Base-by-base conservation (phyloP, 2,797 vertebrate species). In the Rhinogobio ventralis region DNA sequence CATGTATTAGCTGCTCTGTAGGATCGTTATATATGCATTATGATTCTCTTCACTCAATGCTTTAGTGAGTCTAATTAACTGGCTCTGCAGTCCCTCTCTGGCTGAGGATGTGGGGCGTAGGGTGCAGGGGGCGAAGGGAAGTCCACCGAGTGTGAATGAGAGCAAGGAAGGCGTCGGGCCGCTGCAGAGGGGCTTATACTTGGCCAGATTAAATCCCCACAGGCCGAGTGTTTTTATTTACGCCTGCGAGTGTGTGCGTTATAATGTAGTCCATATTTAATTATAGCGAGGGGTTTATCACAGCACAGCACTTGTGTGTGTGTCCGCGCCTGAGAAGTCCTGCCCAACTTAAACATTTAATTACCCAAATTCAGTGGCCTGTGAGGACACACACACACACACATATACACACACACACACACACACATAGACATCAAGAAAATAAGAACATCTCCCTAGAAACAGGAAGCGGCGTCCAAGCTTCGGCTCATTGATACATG, bases 201-300 rank as follows among this genome's bases (percentile, higher is more conserved):
- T 87, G 89, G 87, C 83, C 87, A 90, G 88, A 88, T 89, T 94
- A 85, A 95, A 95, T 93, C 93, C 94, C 93, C 93, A 93, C 90
- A 92, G 93, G 55, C 51, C 45, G 92, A 92, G 91, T 95, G 94
- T 94, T 94, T 94, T 94, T 95, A 93, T 94, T 83, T 87, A 81
- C 92, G 66, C 67, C 67, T 51, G 67, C n/a, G 51, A 93, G 94
- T 93, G 92, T 93, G 91, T 93, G 93, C 91, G 93, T 91, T 92
- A 91, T 93, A 93, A 94, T 90, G 93, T 92, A 93, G 93, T 92
- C 93, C 90, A 92, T 94, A 94, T 95, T 94, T 95, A 95, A 95
- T 95, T 95, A 96, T 93, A 91, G 93, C 92, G 90, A 87, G 93
- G 91, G 93, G 94, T 93, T 96, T 95, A 95, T 95, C 95, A 93